Percentiles rank a stretch among this genome's conserved stretches.
Conservation (phyloP, 2,113 vertebrate genomes). For the Prochilodus magdalenae region DNA sequence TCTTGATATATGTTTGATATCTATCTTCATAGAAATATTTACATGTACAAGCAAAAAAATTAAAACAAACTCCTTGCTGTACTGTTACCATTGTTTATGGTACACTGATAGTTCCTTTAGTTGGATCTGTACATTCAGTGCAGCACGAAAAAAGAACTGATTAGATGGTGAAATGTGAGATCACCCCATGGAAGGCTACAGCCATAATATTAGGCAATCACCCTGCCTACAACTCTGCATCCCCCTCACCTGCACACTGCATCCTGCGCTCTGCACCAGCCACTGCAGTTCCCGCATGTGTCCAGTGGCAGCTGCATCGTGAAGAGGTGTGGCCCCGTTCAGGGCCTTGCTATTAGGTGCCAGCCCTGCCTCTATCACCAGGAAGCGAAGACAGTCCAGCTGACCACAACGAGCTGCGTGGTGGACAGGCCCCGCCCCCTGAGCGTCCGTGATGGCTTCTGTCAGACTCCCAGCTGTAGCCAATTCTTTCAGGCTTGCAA, state of each 20-base stretch:
- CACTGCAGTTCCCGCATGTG: slow-evolving; percentile 74
- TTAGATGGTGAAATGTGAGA: no score
- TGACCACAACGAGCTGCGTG: slow-evolving; percentile 81
- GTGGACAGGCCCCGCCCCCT: slow-evolving; percentile 83
- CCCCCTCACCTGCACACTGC: slow-evolving; percentile 53
- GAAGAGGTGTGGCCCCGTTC: slow-evolving; percentile 82
- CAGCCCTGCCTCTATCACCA: slow-evolving; percentile 76
- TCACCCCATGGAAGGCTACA: neutral
- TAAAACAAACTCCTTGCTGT: no score
- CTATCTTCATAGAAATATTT: no score
- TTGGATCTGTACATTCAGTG: no score
- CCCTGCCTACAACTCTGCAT: neutral
- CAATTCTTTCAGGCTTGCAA: slow-evolving; percentile 72
- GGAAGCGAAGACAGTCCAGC: slow-evolving; percentile 80
- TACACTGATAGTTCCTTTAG: no score
- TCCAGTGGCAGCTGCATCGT: slow-evolving; percentile 83
- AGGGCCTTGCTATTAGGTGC: slow-evolving; percentile 72
- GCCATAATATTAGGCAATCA: neutral
- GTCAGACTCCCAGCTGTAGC: slow-evolving; percentile 70
- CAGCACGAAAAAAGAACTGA: no score
- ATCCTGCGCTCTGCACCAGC: slow-evolving; percentile 71
- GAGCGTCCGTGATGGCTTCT: slow-evolving; percentile 66
- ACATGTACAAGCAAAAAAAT: no score
- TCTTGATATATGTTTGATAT: no score
- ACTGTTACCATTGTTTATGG: no score